Evolutionary conservation across 2,888 invertebrate species (phyloP).

Genomic region (Elmis aenea): DNA sequence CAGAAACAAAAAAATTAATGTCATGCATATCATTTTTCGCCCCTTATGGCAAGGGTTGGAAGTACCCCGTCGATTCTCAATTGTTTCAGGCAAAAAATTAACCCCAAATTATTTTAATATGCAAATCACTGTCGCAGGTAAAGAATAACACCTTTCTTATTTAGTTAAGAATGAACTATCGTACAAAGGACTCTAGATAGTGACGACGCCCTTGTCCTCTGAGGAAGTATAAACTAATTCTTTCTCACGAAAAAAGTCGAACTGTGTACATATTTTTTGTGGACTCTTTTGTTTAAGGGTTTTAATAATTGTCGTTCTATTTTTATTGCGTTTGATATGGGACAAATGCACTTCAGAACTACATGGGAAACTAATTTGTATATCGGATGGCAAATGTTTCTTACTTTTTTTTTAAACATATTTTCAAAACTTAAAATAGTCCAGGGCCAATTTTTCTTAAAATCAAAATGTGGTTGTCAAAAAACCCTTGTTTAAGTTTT

Average conservation of each 20-base stretch:
- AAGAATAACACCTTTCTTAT: constrained; percentile 22
- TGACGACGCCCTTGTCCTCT: constrained; percentile 10
- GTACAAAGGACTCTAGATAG: constrained; percentile 17
- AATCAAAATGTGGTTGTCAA: too few relatives aligned
- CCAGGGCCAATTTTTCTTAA: too few relatives aligned
- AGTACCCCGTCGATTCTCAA: constrained; percentile 27
- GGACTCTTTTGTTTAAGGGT: constrained; percentile 6
- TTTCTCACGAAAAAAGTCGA: constrained; percentile 19
- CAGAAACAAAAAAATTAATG: constrained; percentile 22
- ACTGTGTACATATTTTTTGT: constrained; percentile 4
- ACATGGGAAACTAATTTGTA: too few relatives aligned
- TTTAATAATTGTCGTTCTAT: constrained; percentile 11
- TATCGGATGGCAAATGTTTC: too few relatives aligned
- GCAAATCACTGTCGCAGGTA: constrained; percentile 36
- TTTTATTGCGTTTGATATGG: too few relatives aligned
- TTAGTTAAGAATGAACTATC: constrained; percentile 12
- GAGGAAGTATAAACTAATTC: constrained; percentile 11
- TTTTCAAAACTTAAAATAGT: too few relatives aligned
- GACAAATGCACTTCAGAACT: too few relatives aligned
- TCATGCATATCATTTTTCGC: constrained; percentile 36
- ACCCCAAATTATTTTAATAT: constrained; percentile 38
- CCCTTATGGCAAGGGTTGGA: constrained; percentile 19
- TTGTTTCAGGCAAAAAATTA: constrained; percentile 43
- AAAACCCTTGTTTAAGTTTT: too few relatives aligned
- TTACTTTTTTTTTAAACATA: too few relatives aligned